These are phyloP conservation scores for Neria commutata DNA, from an alignment of 2,888 invertebrate genomes.

Conservation along the genomic window DNA sequence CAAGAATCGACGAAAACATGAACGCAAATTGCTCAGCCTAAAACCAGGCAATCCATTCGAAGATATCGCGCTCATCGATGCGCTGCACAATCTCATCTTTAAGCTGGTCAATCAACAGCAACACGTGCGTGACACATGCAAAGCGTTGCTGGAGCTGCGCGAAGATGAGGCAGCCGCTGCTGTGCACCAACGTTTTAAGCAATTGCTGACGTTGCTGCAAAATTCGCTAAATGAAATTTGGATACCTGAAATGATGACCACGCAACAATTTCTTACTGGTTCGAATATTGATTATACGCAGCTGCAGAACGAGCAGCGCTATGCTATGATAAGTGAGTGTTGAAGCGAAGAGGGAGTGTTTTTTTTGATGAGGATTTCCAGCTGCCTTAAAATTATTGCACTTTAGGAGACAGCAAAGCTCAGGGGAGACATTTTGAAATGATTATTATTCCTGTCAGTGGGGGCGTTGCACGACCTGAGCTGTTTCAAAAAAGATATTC, in stretches of 20 bases:
- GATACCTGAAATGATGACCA: slow-evolving; percentile 53
- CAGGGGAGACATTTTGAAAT: too few relatives aligned
- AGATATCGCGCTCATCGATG: slow-evolving; percentile 80
- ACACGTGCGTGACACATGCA: slow-evolving; percentile 65
- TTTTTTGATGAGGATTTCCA: too few relatives aligned
- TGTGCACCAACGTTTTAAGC: slow-evolving; percentile 60
- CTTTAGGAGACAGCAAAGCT: too few relatives aligned
- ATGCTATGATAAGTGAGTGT: slow-evolving; percentile 57
- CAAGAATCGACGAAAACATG: slow-evolving; percentile 83
- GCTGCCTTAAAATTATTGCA: too few relatives aligned
- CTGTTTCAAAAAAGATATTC: too few relatives aligned
- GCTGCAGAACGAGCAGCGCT: slow-evolving; percentile 57
- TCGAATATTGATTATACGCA: slow-evolving; percentile 56
- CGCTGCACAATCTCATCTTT: slow-evolving; percentile 70
- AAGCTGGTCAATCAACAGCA: slow-evolving; percentile 67
- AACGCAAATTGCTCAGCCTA: slow-evolving; percentile 81
- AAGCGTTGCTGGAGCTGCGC: slow-evolving; percentile 63
- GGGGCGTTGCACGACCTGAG: too few relatives aligned
- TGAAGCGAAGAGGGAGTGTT: background rate
- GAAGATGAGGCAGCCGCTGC: slow-evolving; percentile 61
- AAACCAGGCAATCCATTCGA: slow-evolving; percentile 90
- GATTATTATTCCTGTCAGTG: too few relatives aligned
- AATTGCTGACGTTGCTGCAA: slow-evolving; percentile 44
- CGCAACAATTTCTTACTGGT: slow-evolving; percentile 48
- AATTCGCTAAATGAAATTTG: slow-evolving; percentile 57